Evolutionary conservation across 92 coral and sea anemone species (phyloP).

Genomic region (Umimayanthus kanabou): DNA sequence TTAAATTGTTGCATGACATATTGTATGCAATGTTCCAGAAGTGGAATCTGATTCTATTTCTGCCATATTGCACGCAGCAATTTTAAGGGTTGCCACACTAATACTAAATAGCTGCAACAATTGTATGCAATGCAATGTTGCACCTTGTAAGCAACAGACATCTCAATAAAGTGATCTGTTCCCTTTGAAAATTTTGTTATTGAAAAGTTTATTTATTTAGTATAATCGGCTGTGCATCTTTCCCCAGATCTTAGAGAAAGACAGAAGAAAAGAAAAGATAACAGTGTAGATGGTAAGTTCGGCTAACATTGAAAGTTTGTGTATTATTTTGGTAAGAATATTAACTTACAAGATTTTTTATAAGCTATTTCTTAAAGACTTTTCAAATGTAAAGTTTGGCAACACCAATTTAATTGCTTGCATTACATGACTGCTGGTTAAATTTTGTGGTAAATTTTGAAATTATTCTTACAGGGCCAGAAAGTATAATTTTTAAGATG

Average conservation of each 20-base stretch:
- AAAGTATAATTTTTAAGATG: too few relatives aligned
- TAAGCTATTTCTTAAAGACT: too few relatives aligned
- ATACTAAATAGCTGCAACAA: neutral
- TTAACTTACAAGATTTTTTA: too few relatives aligned
- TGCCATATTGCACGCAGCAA: too few relatives aligned
- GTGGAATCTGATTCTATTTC: neutral
- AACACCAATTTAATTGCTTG: too few relatives aligned
- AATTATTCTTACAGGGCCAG: too few relatives aligned
- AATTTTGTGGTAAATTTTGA: too few relatives aligned
- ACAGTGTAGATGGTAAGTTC: slow-evolving; percentile 75
- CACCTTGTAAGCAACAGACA: neutral
- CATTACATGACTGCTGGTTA: too few relatives aligned
- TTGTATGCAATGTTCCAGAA: too few relatives aligned
- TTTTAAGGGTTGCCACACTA: neutral
- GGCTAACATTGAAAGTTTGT: neutral
- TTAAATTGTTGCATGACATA: too few relatives aligned
- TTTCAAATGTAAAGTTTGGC: too few relatives aligned
- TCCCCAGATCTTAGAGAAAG: slow-evolving; percentile 74
- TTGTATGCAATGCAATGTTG: neutral
- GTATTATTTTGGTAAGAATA: neutral
- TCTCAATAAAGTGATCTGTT: neutral
- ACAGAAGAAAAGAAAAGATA: slow-evolving; percentile 70
- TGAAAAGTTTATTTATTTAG: too few relatives aligned
- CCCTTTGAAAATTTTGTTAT: neutral
- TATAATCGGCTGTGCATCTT: neutral